Percentiles rank a stretch among this genome's conserved stretches.
phyloP scores from a whole-genome alignment of 2,113 vertebrate genomes.

The Morone chrysops region DNA sequence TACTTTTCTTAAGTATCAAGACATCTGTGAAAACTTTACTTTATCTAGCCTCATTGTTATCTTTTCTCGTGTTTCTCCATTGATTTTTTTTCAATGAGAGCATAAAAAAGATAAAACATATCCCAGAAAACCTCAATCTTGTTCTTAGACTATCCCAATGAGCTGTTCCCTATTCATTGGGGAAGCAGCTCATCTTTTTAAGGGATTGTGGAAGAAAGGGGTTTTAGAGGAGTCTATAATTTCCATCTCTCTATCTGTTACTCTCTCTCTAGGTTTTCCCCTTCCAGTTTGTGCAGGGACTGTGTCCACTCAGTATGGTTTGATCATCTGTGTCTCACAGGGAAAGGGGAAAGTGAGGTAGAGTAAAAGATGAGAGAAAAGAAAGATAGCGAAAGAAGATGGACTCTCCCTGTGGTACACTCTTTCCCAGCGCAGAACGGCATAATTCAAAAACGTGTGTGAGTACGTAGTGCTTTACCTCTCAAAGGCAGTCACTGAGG shows the following conservation, averaged over 20 bases:
- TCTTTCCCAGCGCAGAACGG: conserved; percentile 43
- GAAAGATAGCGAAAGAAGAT: conserved; percentile 39
- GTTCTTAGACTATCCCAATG: conserved; percentile 71
- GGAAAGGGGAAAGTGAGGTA: conserved; percentile 62
- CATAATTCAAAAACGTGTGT: conserved; percentile 72
- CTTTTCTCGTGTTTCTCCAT: conserved; percentile 64
- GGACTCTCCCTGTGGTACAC: conserved; percentile 70
- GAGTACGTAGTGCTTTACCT: conserved; percentile 72
- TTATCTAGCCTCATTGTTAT: conserved; percentile 71
- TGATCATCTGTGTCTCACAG: conserved; percentile 75
- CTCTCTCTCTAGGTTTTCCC: conserved; percentile 63
- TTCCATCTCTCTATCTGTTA: conserved; percentile 65
- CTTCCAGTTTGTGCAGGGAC: conserved; percentile 66
- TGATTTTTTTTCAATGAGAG: conserved; percentile 74
- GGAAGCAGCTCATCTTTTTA: conserved; percentile 72
- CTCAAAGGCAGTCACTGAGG: conserved; percentile 72
- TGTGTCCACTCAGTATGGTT: conserved; percentile 77
- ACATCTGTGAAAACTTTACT: conserved; percentile 72
- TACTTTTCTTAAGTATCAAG: conserved; percentile 64
- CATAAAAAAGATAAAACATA: conserved; percentile 75
- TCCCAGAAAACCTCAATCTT: conserved; percentile 68
- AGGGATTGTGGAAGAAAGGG: conserved; percentile 71
- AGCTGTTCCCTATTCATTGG: conserved; percentile 69
- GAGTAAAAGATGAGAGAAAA: conserved; percentile 64
- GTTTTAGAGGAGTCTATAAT: conserved; percentile 65